Percentiles rank a stretch among this genome's conserved stretches.
Evolutionary conservation across 2,888 invertebrate species (phyloP).

Genomic region (Platynereis dumerilii): DNA sequence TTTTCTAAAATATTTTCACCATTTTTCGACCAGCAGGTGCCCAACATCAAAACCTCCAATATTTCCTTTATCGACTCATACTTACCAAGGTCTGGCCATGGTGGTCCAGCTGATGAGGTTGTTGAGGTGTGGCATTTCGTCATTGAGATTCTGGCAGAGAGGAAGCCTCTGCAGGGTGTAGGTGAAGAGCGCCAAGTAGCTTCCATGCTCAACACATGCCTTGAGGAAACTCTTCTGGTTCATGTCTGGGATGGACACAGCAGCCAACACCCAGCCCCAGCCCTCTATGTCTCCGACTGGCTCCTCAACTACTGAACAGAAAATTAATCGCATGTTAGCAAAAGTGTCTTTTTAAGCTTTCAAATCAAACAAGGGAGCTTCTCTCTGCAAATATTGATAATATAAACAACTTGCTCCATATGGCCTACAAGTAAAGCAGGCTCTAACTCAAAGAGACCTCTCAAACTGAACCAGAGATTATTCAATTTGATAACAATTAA

Average conservation of each 20-base stretch:
- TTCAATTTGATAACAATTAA: too few relatives aligned
- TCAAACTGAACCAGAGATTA: too few relatives aligned
- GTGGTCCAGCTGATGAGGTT: slow-evolving; percentile 51
- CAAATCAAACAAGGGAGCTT: too few relatives aligned
- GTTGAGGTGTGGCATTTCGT: slow-evolving; percentile 47
- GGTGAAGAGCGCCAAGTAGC: slow-evolving; percentile 53
- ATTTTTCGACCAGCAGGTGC: too few relatives aligned
- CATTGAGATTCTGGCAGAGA: slow-evolving; percentile 45
- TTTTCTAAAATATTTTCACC: too few relatives aligned
- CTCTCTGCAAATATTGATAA: too few relatives aligned
- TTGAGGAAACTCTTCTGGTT: slow-evolving; percentile 49
- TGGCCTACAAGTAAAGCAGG: too few relatives aligned
- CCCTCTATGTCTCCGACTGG: slow-evolving; percentile 25
- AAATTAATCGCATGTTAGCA: too few relatives aligned
- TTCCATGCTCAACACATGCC: slow-evolving; percentile 47
- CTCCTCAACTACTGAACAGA: not conserved
- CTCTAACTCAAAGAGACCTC: too few relatives aligned
- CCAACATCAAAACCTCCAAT: too few relatives aligned
- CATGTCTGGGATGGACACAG: slow-evolving; percentile 56
- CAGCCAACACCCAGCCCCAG: slow-evolving; percentile 52
- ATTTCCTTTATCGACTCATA: not conserved
- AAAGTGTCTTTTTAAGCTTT: too few relatives aligned
- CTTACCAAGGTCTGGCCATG: slow-evolving; percentile 50
- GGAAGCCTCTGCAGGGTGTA: slow-evolving; percentile 51
- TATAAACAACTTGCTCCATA: too few relatives aligned